Evolutionary conservation across 2,113 vertebrate genomes (phyloP), one percentile per base, ranked within the genome.

Genomic region (Amia ocellicauda): DNA sequence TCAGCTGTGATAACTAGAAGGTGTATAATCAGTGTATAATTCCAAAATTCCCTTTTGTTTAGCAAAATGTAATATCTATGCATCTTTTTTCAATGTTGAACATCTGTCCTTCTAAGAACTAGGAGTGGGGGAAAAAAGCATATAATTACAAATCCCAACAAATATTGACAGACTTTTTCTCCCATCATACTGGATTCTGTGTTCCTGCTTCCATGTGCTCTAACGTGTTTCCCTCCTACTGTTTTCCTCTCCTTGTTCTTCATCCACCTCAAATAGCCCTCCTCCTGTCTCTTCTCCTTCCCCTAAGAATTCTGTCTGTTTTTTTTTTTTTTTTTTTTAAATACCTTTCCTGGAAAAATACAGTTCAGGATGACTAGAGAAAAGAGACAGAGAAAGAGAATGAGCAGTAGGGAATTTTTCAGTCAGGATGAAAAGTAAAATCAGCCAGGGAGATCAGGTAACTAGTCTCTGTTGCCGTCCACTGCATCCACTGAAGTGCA

Each of bases 271-370:
- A 78, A 78, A 68, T 70, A 83, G 82, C 77, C 68, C 75, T 83
- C 78, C 76, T 78, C 47, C 68, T 86, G 78, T 86, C 83, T 79
- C 85, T 89, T 60, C 78, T 80, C 81, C 71, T 85, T 82, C 85
- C 76, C 79, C 83, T 70, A 76, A 70, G 81, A 88, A 80, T 85
- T 71, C 84, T 82, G 71, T 85, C 81, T 72, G 83, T 79, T 81
- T 36, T 36, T 36, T 36, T 5, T n/a, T n/a, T n/a, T n/a, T n/a
- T n/a, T n/a, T n/a, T n/a, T n/a, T n/a, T n/a, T n/a, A n/a, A n/a
- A n/a, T n/a, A n/a, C n/a, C n/a, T n/a, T 77, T 81, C 82, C 83
- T 91, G 90, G 84, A 79, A 71, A 87, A 84, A 87, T 81, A 78
- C 81, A 88, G 86, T 82, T 87, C 79, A 66, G 82, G 74, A 84